Evolutionary conservation across 2,888 invertebrate species (phyloP), one percentile per base, ranked within the genome.

Genomic region (Tipula confusa): DNA sequence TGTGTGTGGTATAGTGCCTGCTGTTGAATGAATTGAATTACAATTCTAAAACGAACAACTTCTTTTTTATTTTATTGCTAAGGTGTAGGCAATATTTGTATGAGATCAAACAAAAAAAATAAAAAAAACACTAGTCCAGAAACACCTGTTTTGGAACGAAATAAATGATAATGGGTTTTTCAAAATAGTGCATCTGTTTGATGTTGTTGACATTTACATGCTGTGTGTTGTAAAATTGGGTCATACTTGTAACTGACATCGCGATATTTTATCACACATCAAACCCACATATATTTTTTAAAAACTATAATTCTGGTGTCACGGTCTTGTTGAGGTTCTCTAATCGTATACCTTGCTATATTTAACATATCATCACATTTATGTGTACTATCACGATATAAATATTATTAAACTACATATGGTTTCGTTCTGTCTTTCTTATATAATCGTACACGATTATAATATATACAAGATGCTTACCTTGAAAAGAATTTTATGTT

Each of bases 21-120:
- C 9, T 64, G 24, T 9, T 64, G 64, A 64, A 64, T 24, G 64
- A 64, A 64, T 64, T 64, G 64, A 64, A 64, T 64, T 64, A 18
- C 64, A 64, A 64, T 64, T 64, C 24, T 13, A 64, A 64, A 64
- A 18, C 24, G 11, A 64, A 64, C 64, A 24, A 64, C 64, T 24
- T 64, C 24, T 64, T 24, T 64, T n/a, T n/a, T n/a, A n/a, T n/a
- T n/a, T n/a, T n/a, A n/a, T 18, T 24, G 24, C 24, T 64, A 43
- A 43, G 64, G 64, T 64, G 64, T 64, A 64, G 64, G 64, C 24
- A 64, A 64, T 64, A 64, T 64, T 18, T 64, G 64, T 64, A 64
- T 24, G 9, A 64, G 64, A 24, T 64, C 24, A 64, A 64, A 64
- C 18, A 24, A 24, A n/a, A n/a, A n/a, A n/a, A 64, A 64, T 64